Evolutionary conservation across 2,113 vertebrate species (phyloP).

Genomic region (Podarcis raffonei): DNA sequence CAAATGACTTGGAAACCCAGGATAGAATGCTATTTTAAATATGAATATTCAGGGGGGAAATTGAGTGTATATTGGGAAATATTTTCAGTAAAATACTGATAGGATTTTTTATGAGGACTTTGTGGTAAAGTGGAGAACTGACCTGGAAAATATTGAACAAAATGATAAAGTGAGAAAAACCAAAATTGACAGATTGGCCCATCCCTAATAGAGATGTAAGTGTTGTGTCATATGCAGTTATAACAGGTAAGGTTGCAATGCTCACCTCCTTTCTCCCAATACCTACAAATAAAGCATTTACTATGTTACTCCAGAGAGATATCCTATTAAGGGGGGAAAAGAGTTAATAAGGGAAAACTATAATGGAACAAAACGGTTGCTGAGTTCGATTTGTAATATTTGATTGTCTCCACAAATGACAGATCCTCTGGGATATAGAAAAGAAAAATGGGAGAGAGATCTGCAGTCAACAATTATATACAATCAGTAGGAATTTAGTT

Average conservation of each 20-base stretch:
- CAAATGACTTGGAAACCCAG: too few relatives aligned
- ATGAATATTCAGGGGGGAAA: too few relatives aligned
- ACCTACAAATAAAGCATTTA: not conserved
- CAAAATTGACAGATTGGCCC: too few relatives aligned
- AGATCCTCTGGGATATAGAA: not conserved
- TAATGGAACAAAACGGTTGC: not conserved
- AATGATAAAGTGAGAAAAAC: too few relatives aligned
- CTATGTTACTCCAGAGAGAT: not conserved
- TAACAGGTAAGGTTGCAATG: not conserved
- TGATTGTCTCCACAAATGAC: not conserved
- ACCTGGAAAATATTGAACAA: too few relatives aligned
- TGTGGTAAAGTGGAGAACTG: too few relatives aligned
- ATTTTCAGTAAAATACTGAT: too few relatives aligned
- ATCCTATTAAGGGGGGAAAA: not conserved
- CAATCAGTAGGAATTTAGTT: not conserved
- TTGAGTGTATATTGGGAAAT: too few relatives aligned
- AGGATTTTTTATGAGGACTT: too few relatives aligned
- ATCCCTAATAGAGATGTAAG: not conserved
- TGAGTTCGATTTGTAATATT: not conserved
- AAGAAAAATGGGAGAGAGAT: not conserved
- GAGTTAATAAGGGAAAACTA: not conserved
- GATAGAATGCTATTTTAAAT: too few relatives aligned
- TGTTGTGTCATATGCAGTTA: not conserved
- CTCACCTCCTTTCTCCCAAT: not conserved
- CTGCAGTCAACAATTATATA: not conserved